Evolutionary conservation across 2,888 invertebrate species (phyloP), one percentile per base, ranked within the genome.

Genomic region (Platycheirus albimanus): DNA sequence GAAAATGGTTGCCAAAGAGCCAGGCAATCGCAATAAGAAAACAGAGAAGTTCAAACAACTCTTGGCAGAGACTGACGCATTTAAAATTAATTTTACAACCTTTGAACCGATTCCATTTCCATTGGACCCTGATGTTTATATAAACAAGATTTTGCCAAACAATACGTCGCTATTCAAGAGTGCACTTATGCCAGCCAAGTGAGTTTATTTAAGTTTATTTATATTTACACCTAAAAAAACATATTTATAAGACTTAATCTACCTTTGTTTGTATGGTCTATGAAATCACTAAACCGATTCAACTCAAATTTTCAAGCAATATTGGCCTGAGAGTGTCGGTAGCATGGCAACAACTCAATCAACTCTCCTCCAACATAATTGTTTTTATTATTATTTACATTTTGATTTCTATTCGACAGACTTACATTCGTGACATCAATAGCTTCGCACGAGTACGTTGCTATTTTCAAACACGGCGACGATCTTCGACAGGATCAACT

Each of bases 381-480:
- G n/a, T n/a, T n/a, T n/a, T n/a, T n/a, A n/a, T n/a, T n/a, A n/a
- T n/a, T n/a, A 33, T 7, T 6, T 20, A 10, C 17, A 33, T 54
- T 1, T 13, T 28, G 2, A 24, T 47, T n/a, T 24, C 10, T n/a
- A 3, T 52, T 33, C 5, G 17, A n/a, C 28, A 94, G 95, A 88
- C 92, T 99, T 52, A 96, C 97, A 0, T 99, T 99, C 90, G 91
- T 95, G 11, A 97, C 97, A 0, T 94, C 94, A 0, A 94, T 95
- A 75, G 88, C 88, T 1, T 94, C 87, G 19, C 95, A 95, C 41
- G 93, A 93, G 36, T 99, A 99, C 90, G 96, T 97, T 13, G 96
- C 98, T 0, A 99, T 99, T 81, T 99, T 99, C 90, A 99, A 99
- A 90, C 95, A 98, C 87, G 99, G 99, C 1, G 99, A 99, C 90